Percentiles rank a stretch among this genome's conserved stretches.
phyloP scores from a whole-genome alignment of 2,113 vertebrate species.

The Acanthisitta chloris region DNA sequence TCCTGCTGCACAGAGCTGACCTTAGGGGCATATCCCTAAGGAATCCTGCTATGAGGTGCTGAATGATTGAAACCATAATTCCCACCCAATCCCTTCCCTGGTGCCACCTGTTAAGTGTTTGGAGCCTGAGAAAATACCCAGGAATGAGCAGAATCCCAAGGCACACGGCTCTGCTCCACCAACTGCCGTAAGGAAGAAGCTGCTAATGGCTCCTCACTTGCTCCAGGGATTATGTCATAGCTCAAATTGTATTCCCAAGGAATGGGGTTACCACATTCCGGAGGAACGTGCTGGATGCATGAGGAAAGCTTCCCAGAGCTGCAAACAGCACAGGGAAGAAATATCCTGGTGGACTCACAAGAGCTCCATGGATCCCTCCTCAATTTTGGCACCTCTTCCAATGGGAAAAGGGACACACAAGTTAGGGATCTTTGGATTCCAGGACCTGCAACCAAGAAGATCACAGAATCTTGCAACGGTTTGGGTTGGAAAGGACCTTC shows the following conservation, averaged over 20 bases:
- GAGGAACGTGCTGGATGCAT: background rate
- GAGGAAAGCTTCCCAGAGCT: background rate
- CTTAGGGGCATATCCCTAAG: background rate
- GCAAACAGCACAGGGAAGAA: background rate
- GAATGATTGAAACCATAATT: conserved; percentile 55
- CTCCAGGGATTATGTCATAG: conserved; percentile 67
- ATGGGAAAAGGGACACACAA: background rate
- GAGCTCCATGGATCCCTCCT: background rate
- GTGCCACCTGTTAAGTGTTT: conserved; percentile 51
- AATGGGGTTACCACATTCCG: conserved; percentile 52
- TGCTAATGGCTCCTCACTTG: conserved; percentile 71
- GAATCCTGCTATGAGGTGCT: background rate
- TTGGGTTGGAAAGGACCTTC: background rate
- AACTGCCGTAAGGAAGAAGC: conserved; percentile 69
- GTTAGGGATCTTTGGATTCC: background rate
- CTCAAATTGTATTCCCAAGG: conserved; percentile 63
- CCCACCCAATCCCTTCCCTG: background rate
- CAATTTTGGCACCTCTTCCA: fast-evolving
- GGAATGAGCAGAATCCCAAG: conserved; percentile 70
- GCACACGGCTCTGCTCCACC: background rate
- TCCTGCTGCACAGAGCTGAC: background rate
- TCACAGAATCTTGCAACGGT: background rate
- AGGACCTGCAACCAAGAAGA: fast-evolving
- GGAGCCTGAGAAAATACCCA: conserved; percentile 68
- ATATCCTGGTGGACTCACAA: background rate